phyloP scores from a whole-genome alignment of 2,113 vertebrate species.

The Urocolius indicus region DNA sequence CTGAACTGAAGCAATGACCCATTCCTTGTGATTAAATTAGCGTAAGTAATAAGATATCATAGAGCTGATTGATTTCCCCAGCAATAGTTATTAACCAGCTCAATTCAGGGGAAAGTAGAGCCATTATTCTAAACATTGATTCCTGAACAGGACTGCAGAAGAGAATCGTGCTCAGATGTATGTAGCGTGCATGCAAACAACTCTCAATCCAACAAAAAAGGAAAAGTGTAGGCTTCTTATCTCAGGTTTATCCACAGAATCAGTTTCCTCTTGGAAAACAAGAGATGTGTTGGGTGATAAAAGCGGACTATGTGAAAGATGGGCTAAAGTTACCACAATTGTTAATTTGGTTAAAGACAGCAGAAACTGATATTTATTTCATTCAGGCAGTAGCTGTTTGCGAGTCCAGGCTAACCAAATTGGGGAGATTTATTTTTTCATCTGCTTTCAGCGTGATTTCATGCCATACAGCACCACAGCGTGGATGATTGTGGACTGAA shows the following conservation, averaged over 20 bases:
- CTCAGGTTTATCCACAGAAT: not conserved
- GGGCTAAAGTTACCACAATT: not conserved
- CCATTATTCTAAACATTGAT: slow-evolving; percentile 95
- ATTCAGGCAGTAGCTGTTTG: rapidly evolving
- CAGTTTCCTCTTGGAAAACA: not conserved
- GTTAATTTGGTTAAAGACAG: not conserved
- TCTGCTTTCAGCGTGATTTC: not conserved
- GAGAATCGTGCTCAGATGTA: slow-evolving; percentile 60
- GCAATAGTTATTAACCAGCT: slow-evolving; percentile 93
- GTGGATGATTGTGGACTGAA: rapidly evolving
- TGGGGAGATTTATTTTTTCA: not conserved
- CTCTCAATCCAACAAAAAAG: not conserved
- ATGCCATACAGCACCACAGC: not conserved
- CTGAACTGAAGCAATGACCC: slow-evolving; percentile 89
- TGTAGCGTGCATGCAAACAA: slow-evolving; percentile 24
- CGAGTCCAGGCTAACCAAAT: not conserved
- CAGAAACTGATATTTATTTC: not conserved
- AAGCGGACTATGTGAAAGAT: not conserved
- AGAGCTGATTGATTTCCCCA: slow-evolving; percentile 95
- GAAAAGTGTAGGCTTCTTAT: not conserved
- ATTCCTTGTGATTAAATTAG: slow-evolving; percentile 98
- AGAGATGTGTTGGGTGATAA: not conserved
- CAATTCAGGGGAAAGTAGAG: slow-evolving; percentile 86
- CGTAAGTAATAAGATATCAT: slow-evolving; percentile 98
- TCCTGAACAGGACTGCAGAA: slow-evolving; percentile 74